These are phyloP conservation scores for Villa cingulata DNA, from an alignment of 2,888 invertebrate species.

Conservation along the genomic window DNA sequence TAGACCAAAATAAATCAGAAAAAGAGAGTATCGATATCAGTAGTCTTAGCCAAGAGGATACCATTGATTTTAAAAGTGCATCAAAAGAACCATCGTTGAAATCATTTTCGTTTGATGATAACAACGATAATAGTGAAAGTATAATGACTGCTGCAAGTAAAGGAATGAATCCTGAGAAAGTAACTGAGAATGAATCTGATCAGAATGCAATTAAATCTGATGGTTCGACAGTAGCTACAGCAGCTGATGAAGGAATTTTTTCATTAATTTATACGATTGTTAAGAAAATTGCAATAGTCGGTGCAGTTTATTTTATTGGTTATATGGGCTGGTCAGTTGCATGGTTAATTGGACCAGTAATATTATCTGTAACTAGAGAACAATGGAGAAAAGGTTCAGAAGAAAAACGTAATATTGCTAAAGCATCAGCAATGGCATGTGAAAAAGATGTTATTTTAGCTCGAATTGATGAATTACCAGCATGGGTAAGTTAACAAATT, in stretches of 20 bases:
- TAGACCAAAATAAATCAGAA: neutral
- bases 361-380: conserved; percentile 64
- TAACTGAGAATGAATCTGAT: neutral
- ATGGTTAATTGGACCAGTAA: conserved; percentile 70
- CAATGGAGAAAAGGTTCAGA: conserved; percentile 65
- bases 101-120: no score
- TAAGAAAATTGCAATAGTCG: conserved; percentile 59
- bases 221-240: neutral
- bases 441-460: conserved; percentile 81
- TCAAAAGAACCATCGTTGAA: no score
- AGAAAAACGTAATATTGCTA: conserved; percentile 58
- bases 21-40: no score
- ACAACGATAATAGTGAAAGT: neutral
- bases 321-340: conserved; percentile 69
- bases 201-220: neutral
- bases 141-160: conserved; percentile 10
- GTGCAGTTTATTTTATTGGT: conserved; percentile 63
- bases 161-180: conserved; percentile 2
- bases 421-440: conserved; percentile 59
- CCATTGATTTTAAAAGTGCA: no score
- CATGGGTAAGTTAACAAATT: conserved; percentile 70
- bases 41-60: neutral
- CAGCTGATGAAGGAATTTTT: conserved; percentile 38
- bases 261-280: conserved; percentile 47
- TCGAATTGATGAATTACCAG: conserved; percentile 77